Conservation (phyloP, 2,888 invertebrate species). For the Xestoiulus laeticollis region DNA sequence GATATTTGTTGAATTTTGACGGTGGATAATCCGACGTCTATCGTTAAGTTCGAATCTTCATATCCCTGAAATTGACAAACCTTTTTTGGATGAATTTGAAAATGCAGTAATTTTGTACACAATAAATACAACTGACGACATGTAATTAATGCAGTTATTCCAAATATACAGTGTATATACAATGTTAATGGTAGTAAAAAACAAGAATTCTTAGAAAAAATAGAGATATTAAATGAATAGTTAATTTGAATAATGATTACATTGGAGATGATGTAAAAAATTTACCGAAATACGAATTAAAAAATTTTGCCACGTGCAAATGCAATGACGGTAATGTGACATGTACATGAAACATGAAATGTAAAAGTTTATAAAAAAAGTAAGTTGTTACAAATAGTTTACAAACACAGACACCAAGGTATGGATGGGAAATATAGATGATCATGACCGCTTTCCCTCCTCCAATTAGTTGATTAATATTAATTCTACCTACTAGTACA, state of each 20-base stretch:
- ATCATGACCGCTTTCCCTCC: slow-evolving; percentile 29
- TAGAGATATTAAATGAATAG: not conserved
- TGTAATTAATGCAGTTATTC: not conserved
- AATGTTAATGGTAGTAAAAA: not conserved
- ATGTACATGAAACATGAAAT: not conserved
- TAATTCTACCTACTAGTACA: not conserved
- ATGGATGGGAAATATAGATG: not conserved
- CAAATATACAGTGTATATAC: not conserved
- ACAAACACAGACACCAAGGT: not conserved
- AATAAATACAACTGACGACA: not conserved
- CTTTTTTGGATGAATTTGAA: not conserved
- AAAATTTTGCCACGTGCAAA: not conserved
- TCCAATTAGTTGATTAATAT: not conserved
- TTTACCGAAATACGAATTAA: not conserved
- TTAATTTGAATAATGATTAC: not conserved
- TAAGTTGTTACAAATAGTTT: not conserved
- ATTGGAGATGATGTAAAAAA: not conserved
- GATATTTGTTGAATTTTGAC: not conserved
- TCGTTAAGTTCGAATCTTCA: slow-evolving; percentile 29
- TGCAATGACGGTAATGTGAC: not conserved
- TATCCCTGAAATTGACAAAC: slow-evolving; percentile 18
- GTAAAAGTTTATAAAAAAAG: not conserved
- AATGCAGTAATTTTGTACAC: not conserved
- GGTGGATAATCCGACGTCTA: not conserved
- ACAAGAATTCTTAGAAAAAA: not conserved